Percentiles rank a stretch among this genome's conserved stretches.
Conservation (phyloP, 2,113 vertebrate species). For the Lophotis ruficrista region DNA sequence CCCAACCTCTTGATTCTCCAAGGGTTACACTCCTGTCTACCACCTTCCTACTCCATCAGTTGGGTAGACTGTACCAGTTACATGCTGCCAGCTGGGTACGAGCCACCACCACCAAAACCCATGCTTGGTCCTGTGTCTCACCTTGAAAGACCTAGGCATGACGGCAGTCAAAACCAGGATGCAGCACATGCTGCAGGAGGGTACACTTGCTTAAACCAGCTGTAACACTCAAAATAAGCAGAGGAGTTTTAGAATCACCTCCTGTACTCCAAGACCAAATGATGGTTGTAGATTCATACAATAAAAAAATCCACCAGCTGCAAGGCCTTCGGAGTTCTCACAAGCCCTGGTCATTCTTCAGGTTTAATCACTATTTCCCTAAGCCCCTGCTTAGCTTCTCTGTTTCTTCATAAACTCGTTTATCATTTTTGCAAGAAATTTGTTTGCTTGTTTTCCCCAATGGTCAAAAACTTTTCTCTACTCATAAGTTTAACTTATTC, state of each 20-base stretch:
- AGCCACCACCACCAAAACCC: neutral
- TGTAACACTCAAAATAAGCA: neutral
- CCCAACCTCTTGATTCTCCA: too few species aligned
- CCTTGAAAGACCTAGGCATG: fast-evolving
- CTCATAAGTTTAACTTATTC: neutral
- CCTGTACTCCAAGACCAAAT: neutral
- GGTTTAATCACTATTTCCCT: neutral
- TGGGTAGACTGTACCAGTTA: fast-evolving
- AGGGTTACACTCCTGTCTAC: neutral
- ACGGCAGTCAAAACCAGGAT: neutral
- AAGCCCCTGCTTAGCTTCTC: neutral
- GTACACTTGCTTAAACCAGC: neutral
- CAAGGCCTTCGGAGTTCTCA: neutral
- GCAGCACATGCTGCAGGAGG: neutral
- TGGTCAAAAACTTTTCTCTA: neutral
- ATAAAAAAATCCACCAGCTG: neutral
- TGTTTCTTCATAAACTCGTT: neutral
- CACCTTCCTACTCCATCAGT: neutral
- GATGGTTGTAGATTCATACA: neutral
- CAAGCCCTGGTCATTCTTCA: neutral
- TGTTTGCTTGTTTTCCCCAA: neutral
- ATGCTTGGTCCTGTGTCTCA: neutral
- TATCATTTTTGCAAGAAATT: neutral
- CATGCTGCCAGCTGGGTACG: neutral
- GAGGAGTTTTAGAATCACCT: neutral